These are phyloP conservation scores for Drosophila equinoxialis DNA, from an alignment of 1,140 invertebrate genomes.

Conservation along the genomic window DNA sequence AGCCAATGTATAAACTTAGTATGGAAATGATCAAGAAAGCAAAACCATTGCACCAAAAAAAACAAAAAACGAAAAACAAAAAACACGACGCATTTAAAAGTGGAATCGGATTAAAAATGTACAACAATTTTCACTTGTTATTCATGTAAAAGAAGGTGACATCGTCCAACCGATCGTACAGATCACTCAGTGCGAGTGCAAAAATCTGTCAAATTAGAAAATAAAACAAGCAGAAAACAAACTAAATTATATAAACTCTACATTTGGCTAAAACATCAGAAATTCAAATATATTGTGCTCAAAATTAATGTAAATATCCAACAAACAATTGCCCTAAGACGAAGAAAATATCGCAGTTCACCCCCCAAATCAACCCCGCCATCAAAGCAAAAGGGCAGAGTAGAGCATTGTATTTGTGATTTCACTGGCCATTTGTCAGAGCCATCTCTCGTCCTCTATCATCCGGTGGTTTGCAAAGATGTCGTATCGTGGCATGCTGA, in stretches of 20 bases:
- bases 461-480: slow-evolving; percentile 20
- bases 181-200: background rate
- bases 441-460: too few species aligned
- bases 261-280: background rate
- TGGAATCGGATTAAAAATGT: background rate
- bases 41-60: slow-evolving; percentile 4
- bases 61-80: background rate
- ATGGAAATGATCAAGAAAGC: slow-evolving; percentile 44
- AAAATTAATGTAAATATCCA: background rate
- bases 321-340: too few species aligned
- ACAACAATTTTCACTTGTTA: too few species aligned
- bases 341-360: too few species aligned
- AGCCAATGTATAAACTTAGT: slow-evolving; percentile 67
- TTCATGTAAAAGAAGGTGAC: too few species aligned
- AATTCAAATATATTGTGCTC: background rate
- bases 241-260: background rate
- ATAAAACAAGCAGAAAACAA: background rate
- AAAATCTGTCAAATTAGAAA: background rate
- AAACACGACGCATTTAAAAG: slow-evolving; percentile 1
- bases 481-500: slow-evolving; percentile 67
- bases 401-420: too few species aligned
- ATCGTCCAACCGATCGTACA: too few species aligned
- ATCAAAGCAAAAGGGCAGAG: too few species aligned
- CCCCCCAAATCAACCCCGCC: too few species aligned
- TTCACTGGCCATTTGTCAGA: too few species aligned